phyloP scores from a whole-genome alignment of 2,797 vertebrate genomes.

The Antrozous pallidus region DNA sequence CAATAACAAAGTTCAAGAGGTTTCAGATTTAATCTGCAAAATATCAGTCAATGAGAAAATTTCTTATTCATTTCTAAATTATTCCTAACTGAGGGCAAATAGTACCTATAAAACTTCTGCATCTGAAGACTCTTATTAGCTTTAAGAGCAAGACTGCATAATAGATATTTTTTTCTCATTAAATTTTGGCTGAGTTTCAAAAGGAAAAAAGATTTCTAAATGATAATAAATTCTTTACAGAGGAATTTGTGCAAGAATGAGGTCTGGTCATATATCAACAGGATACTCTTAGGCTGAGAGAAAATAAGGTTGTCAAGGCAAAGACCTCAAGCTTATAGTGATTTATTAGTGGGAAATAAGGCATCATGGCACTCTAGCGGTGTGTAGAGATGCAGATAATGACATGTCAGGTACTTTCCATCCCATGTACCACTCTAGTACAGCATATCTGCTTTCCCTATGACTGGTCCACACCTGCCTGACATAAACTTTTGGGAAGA shows the following conservation, averaged over 20 bases:
- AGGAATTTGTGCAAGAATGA: background rate
- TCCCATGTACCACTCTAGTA: background rate
- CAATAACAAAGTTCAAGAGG: conserved; percentile 73
- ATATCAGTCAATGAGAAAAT: conserved; percentile 68
- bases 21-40: conserved; percentile 72
- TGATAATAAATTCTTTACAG: conserved; percentile 36
- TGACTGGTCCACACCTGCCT: background rate
- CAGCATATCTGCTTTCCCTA: background rate
- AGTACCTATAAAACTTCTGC: background rate
- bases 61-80: conserved; percentile 69
- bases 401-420: background rate
- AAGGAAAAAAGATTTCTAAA: conserved; percentile 19
- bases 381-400: background rate
- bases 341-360: conserved; percentile 39
- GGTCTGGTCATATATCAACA: background rate
- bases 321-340: conserved; percentile 30
- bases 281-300: background rate
- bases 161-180: conserved; percentile 27
- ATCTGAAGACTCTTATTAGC: conserved; percentile 37
- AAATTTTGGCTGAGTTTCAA: conserved; percentile 42
- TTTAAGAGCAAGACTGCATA: background rate
- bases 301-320: conserved; percentile 56
- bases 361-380: background rate
- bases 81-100: conserved; percentile 64
- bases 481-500: background rate